Base-by-base conservation (phyloP, 2,888 invertebrate genomes). In the Drosophila imparisetae region DNA sequence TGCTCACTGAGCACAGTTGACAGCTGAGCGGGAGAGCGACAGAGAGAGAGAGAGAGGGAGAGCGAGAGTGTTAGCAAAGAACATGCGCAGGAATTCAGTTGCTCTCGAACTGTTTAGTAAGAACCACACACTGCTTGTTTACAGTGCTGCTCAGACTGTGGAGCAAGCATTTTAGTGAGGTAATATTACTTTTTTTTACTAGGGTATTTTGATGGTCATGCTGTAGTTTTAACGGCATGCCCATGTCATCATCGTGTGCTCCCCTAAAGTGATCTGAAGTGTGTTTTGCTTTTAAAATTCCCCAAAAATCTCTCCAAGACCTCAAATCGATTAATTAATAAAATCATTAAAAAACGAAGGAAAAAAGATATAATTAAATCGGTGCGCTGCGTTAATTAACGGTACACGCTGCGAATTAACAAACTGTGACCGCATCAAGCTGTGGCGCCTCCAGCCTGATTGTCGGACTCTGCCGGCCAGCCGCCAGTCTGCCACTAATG, bases 401-500 rank as follows among this genome's bases (percentile, higher is more conserved):
- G 86, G 88, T 78, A 75, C 64, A 66, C 58, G 69, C 66, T 69
- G 53, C 59, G 70, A 83, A 78, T 78, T 79, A 91, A 76, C 89
- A 80, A 89, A 82, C 89, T 89, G 88, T 91, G 79, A 91, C 90
- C 84, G 74, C 73, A 78, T 72, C 75, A 66, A 68, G 75, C 66
- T 78, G 74, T 45, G 71, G 67, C 72, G 81, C 73, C 82, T 71
- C 67, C 80, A 71, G 73, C 65, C 10, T 29, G 11, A 4, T 29
- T 42, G 57, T 27, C 40, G 42, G 67, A 30, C 68, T 45, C 49
- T 49, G 62, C 59, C 50, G 15, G 45, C 36, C 42, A 45, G 8
- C 48, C 30, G 24, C 11, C 67, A 21, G 52, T 52, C 50, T 70
- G 63, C 58, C 53, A 36, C 71, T 75, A 79, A 86, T 76, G 75